phyloP scores from a whole-genome alignment of 2,888 invertebrate genomes.

The Yponomeuta cagnagella region DNA sequence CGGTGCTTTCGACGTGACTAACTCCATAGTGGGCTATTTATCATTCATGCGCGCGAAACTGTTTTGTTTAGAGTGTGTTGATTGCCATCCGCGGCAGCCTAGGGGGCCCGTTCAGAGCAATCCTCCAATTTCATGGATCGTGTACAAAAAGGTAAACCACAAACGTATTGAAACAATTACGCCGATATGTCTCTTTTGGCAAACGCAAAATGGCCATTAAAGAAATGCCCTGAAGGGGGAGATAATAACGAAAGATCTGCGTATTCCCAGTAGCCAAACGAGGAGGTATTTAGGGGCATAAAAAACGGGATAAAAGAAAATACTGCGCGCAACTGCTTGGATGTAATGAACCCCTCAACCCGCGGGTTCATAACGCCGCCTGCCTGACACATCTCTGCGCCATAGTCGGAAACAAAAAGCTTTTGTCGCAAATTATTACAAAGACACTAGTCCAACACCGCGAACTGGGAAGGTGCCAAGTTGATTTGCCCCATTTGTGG shows the following conservation, averaged over 20 bases:
- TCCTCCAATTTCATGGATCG: neutral
- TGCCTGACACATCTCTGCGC: neutral
- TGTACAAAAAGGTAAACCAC: neutral
- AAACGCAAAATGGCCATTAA: neutral
- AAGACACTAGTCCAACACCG: conserved; percentile 6
- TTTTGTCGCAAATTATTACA: conserved; percentile 11
- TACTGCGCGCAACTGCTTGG: neutral
- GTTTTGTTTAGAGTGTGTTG: conserved; percentile 1
- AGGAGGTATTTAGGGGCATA: neutral
- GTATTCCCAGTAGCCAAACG: neutral
- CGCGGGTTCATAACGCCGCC: neutral
- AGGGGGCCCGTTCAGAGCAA: neutral
- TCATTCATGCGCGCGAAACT: neutral
- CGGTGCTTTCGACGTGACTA: neutral
- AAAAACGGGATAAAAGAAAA: neutral
- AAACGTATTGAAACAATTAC: neutral
- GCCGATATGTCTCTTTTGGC: neutral
- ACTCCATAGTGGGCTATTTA: neutral
- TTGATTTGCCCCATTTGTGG: conserved; percentile 11
- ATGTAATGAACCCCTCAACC: neutral
- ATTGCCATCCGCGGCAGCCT: neutral
- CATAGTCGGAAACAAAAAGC: neutral
- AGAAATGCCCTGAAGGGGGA: neutral
- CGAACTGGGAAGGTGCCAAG: conserved; percentile 8
- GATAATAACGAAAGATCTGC: neutral